A percentile compares a stretch with the other conserved stretches of the same genome.
Conservation (phyloP, 2,113 vertebrate genomes). For the Chaetodon auriga region DNA sequence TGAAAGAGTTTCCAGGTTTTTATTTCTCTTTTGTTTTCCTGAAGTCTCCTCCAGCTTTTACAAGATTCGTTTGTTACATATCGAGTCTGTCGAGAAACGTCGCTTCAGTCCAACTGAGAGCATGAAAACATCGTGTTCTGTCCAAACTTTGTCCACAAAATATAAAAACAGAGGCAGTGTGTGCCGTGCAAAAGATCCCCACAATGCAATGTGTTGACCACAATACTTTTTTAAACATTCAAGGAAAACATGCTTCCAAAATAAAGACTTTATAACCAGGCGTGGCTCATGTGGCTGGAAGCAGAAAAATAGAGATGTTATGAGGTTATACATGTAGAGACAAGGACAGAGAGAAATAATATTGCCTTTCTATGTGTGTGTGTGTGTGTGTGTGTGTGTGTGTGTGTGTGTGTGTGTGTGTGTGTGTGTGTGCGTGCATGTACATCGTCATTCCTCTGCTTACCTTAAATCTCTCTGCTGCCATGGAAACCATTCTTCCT, state of each 20-base stretch:
- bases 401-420: background rate
- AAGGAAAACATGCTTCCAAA: slow-evolving; percentile 1
- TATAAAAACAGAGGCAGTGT: background rate
- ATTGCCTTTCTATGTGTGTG: background rate
- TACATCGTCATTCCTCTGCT: slow-evolving; percentile 37
- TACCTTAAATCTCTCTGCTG: slow-evolving; percentile 53
- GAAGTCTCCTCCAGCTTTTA: background rate
- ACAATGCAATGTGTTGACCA: background rate
- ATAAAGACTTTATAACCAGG: background rate
- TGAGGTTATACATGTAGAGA: background rate
- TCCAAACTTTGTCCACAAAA: slow-evolving; percentile 5
- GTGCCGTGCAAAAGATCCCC: slow-evolving; percentile 1
- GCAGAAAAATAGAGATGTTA: background rate
- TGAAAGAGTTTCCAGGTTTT: background rate
- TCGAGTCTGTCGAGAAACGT: background rate
- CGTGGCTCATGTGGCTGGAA: background rate
- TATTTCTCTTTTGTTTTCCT: background rate
- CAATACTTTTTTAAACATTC: background rate
- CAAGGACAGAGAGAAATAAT: background rate
- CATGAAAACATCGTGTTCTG: background rate
- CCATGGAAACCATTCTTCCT: slow-evolving; percentile 62
- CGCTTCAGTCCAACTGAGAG: background rate
- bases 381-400: slow-evolving; percentile 13
- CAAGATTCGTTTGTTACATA: background rate
- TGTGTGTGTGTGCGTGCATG: background rate